Percentiles rank a stretch among this genome's conserved stretches.
Conservation (phyloP, 2,113 vertebrate genomes). For the Myrmecobius fasciatus region DNA sequence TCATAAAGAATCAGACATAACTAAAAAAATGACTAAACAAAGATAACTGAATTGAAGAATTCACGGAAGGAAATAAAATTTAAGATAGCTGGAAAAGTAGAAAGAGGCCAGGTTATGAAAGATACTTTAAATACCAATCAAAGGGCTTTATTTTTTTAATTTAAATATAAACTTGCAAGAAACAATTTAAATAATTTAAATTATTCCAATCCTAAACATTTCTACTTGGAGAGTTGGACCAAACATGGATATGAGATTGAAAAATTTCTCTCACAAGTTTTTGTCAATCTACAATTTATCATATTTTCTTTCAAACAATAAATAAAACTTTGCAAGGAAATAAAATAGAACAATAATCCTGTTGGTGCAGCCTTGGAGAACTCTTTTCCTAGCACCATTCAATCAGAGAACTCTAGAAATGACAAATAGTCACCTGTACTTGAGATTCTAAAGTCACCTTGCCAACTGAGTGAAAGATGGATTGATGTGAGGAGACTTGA, state of each 20-base stretch:
- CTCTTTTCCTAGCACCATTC: neutral
- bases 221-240: neutral
- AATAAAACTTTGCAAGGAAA: neutral
- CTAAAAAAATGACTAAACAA: neutral
- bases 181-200: neutral
- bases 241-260: neutral
- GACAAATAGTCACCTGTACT: neutral
- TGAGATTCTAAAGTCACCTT: neutral
- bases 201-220: neutral
- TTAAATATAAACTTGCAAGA: neutral
- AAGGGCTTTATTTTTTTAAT: neutral
- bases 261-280: neutral
- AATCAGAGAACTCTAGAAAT: neutral
- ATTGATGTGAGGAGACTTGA: neutral
- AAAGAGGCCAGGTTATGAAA: neutral
- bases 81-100: neutral
- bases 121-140: neutral
- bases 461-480: neutral
- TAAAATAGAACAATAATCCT: neutral
- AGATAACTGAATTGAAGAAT: neutral
- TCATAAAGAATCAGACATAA: neutral
- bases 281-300: neutral
- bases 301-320: neutral
- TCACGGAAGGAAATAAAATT: neutral
- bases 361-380: neutral